Evolutionary conservation across 2,888 invertebrate genomes (phyloP).

Genomic region (Monoplex corrugatus): DNA sequence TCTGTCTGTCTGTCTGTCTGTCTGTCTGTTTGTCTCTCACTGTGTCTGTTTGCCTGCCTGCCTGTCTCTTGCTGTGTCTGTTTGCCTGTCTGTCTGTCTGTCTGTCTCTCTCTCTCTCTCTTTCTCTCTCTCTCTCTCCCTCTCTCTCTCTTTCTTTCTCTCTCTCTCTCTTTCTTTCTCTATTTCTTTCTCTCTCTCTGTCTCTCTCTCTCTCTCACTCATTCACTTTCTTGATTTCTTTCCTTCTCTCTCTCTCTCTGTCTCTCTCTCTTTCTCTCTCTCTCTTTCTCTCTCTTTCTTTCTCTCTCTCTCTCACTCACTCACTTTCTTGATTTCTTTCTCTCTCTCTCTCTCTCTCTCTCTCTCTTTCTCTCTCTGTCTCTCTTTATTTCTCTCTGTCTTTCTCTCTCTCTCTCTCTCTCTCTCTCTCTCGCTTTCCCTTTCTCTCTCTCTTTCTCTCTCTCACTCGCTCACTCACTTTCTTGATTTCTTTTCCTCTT

Average conservation of each 20-base stretch:
- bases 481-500: neutral
- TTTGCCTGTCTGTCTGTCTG: neutral
- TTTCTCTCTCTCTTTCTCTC: neutral
- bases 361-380: neutral
- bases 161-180: neutral
- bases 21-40: slow-evolving; percentile 11
- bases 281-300: neutral
- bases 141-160: neutral
- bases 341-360: neutral
- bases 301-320: neutral
- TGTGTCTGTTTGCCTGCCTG: neutral
- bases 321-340: neutral
- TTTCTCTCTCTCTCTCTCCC: neutral
- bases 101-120: neutral
- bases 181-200: neutral
- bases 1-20: slow-evolving; percentile 4
- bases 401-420: neutral
- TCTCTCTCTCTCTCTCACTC: neutral
- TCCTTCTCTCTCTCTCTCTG: slow-evolving; percentile 4
- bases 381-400: neutral
- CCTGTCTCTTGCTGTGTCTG: neutral
- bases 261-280: slow-evolving; percentile 17
- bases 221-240: neutral
- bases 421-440: neutral
- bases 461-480: neutral